Percentiles rank a stretch among this genome's conserved stretches.
phyloP scores from a whole-genome alignment of 2,888 invertebrate genomes.

The Nomada fucata region DNA sequence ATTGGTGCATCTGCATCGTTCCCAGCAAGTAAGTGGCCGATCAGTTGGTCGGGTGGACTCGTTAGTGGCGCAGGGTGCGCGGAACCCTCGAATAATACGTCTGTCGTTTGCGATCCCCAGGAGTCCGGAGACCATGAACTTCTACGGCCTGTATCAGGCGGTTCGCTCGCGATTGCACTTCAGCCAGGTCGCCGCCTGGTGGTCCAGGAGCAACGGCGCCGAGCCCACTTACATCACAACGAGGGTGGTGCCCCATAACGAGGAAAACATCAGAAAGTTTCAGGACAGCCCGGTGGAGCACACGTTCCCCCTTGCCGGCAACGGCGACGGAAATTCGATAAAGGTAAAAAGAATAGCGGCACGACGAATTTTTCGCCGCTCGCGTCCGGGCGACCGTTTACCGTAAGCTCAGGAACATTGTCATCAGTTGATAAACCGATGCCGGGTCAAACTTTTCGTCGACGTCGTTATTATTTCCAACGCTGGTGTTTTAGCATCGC shows the following conservation, averaged over 20 bases:
- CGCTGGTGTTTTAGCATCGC: not conserved
- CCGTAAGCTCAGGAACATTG: constrained; percentile 5
- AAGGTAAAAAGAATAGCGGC: constrained; percentile 81
- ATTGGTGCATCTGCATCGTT: constrained; percentile 91
- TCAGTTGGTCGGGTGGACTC: too few species aligned
- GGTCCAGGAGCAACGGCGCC: constrained; percentile 85
- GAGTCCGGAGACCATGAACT: constrained; percentile 82
- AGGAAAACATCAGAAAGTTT: constrained; percentile 82
- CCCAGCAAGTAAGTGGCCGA: constrained; percentile 85
- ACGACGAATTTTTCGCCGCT: not conserved
- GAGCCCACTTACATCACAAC: constrained; percentile 84
- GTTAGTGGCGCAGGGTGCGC: too few species aligned
- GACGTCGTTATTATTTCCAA: not conserved
- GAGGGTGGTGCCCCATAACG: constrained; percentile 77
- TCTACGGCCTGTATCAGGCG: constrained; percentile 94
- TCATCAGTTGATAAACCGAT: not conserved
- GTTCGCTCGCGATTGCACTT: constrained; percentile 97
- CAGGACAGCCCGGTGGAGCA: constrained; percentile 87
- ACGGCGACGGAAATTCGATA: constrained; percentile 88
- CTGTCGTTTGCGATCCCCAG: constrained; percentile 60
- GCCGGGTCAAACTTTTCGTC: not conserved
- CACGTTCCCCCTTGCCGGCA: constrained; percentile 89
- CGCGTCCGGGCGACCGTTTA: not conserved
- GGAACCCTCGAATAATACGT: not conserved
- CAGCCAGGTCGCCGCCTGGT: constrained; percentile 98